A percentile compares a stretch with the other conserved stretches of the same genome.
phyloP scores from a whole-genome alignment of 1,140 invertebrate species.

The Diploscapter pachys region DNA sequence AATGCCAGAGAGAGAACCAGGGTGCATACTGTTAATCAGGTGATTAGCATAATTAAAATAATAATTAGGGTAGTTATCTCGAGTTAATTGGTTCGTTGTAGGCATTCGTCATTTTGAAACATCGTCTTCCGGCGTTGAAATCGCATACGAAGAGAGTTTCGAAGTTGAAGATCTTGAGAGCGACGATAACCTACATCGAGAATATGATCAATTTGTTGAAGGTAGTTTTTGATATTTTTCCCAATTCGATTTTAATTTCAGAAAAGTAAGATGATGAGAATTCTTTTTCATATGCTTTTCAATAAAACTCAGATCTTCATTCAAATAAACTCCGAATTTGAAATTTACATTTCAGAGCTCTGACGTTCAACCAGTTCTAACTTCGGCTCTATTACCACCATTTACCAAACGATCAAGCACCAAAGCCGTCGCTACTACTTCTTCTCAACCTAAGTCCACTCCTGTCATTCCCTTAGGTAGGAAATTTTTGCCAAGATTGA shows the following conservation, averaged over 20 bases:
- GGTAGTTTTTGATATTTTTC: background rate
- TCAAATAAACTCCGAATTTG: background rate
- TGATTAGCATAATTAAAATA: constrained; percentile 2
- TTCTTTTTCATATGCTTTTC: background rate
- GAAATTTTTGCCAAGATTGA: no score
- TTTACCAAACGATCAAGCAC: background rate
- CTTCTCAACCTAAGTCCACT: background rate
- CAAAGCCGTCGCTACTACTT: background rate
- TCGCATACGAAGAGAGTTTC: constrained; percentile 48
- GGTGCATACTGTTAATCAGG: constrained; percentile 49
- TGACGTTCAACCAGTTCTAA: background rate
- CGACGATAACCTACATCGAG: constrained; percentile 52
- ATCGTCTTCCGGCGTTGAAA: constrained; percentile 39
- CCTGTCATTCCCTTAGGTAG: background rate
- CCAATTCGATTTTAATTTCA: background rate
- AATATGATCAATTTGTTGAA: constrained; percentile 26
- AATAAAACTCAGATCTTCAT: background rate
- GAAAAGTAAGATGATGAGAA: background rate
- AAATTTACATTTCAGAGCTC: background rate
- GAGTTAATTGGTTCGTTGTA: constrained; percentile 12
- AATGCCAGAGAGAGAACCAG: constrained; percentile 49
- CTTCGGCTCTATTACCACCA: background rate
- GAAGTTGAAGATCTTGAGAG: constrained; percentile 49
- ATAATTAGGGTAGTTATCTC: background rate
- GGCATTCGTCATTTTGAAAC: constrained; percentile 48